Conservation (phyloP, 2,113 vertebrate species). For the Pan troglodytes region DNA sequence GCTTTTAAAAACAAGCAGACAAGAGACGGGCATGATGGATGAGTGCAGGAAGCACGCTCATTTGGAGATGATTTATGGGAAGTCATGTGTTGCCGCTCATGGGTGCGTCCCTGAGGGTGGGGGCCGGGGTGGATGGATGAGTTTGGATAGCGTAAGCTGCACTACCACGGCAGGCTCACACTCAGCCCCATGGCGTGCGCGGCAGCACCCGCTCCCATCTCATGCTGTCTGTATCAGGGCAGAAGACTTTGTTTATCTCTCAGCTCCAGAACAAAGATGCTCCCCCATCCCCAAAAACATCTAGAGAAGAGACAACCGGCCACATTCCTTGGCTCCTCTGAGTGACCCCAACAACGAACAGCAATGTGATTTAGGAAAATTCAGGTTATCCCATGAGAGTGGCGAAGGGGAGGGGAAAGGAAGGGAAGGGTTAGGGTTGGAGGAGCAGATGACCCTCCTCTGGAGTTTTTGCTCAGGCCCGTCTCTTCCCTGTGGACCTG, state of each 20-base stretch:
- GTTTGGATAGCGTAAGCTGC: fast-evolving
- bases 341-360: fast-evolving
- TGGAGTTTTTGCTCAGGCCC: fast-evolving
- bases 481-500: fast-evolving
- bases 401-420: background rate
- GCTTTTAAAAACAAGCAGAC: slow-evolving; percentile 54
- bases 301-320: background rate
- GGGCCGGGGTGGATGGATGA: background rate
- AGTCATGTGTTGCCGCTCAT: slow-evolving; percentile 8
- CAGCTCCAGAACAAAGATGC: background rate
- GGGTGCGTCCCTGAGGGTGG: background rate
- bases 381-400: background rate
- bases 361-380: background rate
- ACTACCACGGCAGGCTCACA: fast-evolving
- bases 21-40: slow-evolving; percentile 43
- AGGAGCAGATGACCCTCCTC: fast-evolving
- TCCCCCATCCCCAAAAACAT: background rate
- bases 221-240: background rate
- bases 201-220: fast-evolving
- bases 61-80: slow-evolving; percentile 68
- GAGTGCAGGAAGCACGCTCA: background rate
- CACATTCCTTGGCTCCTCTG: background rate
- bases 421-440: fast-evolving
- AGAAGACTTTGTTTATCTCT: background rate
- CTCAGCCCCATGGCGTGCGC: fast-evolving